Conservation (phyloP, 2,113 vertebrate species). For the Cephalopterus ornatus region DNA sequence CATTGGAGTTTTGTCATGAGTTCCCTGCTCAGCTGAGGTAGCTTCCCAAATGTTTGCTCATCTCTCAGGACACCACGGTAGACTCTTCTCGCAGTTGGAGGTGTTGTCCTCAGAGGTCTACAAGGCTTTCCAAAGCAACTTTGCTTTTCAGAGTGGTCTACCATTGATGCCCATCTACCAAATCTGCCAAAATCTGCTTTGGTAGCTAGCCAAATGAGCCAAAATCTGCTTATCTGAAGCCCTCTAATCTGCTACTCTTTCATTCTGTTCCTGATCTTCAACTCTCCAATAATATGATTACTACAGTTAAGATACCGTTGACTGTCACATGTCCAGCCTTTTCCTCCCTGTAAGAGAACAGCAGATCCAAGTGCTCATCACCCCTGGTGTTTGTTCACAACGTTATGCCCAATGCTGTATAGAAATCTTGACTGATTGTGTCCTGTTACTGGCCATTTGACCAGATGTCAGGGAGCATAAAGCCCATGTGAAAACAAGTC, state of each 20-base stretch:
- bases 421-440: neutral
- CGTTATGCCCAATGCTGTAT: neutral
- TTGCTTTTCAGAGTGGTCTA: neutral
- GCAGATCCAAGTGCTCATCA: neutral
- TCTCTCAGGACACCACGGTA: neutral
- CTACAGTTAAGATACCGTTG: neutral
- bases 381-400: neutral
- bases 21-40: neutral
- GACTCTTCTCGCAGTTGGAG: neutral
- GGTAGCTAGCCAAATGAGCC: neutral
- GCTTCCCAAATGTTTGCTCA: neutral
- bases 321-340: neutral
- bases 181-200: neutral
- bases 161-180: neutral
- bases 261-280: neutral
- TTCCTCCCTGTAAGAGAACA: neutral
- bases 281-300: neutral
- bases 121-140: neutral
- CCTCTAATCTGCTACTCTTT: neutral
- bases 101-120: neutral
- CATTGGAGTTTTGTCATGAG: neutral
- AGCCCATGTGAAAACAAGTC: rapidly evolving
- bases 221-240: neutral
- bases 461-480: neutral
- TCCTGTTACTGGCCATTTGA: neutral